Base-by-base conservation (phyloP, 2,113 vertebrate species). In the Phasianus colchicus region DNA sequence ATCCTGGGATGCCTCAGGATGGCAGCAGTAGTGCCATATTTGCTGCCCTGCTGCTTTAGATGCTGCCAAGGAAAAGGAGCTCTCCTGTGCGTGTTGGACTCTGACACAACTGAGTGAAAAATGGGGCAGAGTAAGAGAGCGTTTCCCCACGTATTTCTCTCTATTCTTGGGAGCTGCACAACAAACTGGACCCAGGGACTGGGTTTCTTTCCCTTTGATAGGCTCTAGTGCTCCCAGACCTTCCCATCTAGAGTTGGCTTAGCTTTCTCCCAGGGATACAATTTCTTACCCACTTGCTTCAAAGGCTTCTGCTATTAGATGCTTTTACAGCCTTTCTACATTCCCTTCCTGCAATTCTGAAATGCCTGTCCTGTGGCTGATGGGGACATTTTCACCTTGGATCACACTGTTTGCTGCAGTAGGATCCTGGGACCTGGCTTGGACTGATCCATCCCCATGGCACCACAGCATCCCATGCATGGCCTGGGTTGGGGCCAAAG, bases 1-100 rank as follows among this genome's bases (percentile, higher is more conserved):
- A 38, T 12, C 54, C 55, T 38, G 48, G 42, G 45, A 10, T 3
- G 25, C 48, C n/a, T 74, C 5, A 2, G 32, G 76, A 15, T 9
- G 27, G 77, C 70, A 42, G 69, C 69, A 27, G 0, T 1, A 17
- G 13, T 1, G 0, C 48, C 29, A 0, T 2, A 0, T 54, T 36
- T 29, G 34, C 52, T 34, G 50, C 48, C 47, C 36, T 24, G n/a
- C 70, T 63, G 75, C 20, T 81, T n/a, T 45, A 3, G 1, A 0
- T 14, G 63, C 71, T 83, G 66, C 58, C 70, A 22, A 38, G 67
- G 71, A 3, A 36, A 18, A 2, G 2, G 48, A 43, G 30, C 13
- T 40, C 34, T 55, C 69, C 32, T 38, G 14, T 43, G n/a, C n/a
- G 13, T 16, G 27, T 69, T 73, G 88, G 54, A 11, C n/a, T 71